Evolutionary conservation across 2,113 vertebrate genomes (phyloP).

Genomic region (Mola mola): DNA sequence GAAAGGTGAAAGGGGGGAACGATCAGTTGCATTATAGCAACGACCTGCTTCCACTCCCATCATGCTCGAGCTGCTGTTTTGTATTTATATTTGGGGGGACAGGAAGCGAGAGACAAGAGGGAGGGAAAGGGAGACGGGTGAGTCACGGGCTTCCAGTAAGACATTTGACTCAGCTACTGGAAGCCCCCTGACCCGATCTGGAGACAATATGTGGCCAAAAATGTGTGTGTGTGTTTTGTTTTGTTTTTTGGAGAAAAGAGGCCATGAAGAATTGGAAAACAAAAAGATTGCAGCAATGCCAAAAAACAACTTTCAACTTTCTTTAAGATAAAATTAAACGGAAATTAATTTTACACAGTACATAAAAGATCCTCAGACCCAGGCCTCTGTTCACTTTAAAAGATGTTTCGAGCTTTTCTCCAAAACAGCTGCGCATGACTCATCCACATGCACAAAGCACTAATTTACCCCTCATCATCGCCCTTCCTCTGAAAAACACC

Average conservation of each 20-base stretch:
- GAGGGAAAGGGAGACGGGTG: slow-evolving; percentile 38
- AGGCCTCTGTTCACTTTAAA: slow-evolving; percentile 1
- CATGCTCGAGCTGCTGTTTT: not conserved
- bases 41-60: not conserved
- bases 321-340: no score
- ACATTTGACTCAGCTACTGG: slow-evolving; percentile 67
- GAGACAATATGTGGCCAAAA: slow-evolving; percentile 35
- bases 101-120: slow-evolving; percentile 1
- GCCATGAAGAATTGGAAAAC: slow-evolving; percentile 7
- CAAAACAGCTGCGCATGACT: slow-evolving; percentile 10
- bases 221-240: slow-evolving; percentile 55
- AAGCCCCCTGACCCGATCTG: slow-evolving; percentile 69
- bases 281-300: no score
- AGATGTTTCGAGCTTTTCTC: slow-evolving; percentile 6
- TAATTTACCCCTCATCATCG: slow-evolving; percentile 9
- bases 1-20: slow-evolving; percentile 4
- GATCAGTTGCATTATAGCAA: not conserved
- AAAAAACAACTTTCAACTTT: no score
- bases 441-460: not conserved
- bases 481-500: not conserved
- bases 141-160: slow-evolving; percentile 77
- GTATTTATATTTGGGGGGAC: not conserved
- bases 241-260: slow-evolving; percentile 18
- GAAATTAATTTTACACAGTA: no score
- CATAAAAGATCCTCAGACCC: not conserved